Conservation (phyloP, 2,113 vertebrate species). For the Nothocercus julius region DNA sequence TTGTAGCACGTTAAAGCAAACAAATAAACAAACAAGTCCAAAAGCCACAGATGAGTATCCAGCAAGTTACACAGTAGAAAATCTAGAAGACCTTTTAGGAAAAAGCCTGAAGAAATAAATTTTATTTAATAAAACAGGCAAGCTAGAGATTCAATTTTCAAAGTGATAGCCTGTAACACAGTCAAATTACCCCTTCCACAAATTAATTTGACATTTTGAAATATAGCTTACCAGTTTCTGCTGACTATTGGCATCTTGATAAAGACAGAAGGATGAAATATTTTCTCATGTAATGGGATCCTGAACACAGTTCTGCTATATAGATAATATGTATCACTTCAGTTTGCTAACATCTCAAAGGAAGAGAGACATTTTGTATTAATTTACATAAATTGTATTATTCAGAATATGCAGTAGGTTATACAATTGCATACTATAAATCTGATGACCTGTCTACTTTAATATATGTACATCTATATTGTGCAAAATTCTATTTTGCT, state of each 20-base stretch:
- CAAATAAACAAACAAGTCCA: background rate
- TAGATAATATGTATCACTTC: background rate
- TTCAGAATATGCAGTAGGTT: background rate
- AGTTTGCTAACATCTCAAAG: background rate
- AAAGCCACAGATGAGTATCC: background rate
- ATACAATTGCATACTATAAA: background rate
- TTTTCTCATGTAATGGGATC: background rate
- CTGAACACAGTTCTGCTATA: background rate
- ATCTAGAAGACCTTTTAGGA: background rate
- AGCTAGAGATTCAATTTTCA: background rate
- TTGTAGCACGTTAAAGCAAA: background rate
- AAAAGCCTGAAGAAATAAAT: background rate
- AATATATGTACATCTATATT: background rate
- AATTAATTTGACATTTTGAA: slow-evolving; percentile 5
- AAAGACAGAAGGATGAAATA: background rate
- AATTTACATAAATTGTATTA: background rate
- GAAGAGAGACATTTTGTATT: background rate
- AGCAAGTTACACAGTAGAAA: background rate
- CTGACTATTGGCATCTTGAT: background rate
- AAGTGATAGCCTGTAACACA: background rate
- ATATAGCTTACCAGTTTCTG: background rate
- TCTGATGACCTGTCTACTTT: background rate
- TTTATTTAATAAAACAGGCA: background rate
- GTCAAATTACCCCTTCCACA: background rate
- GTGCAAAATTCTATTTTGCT: background rate